Evolutionary conservation across 1,140 invertebrate genomes (phyloP), one percentile per base, ranked within the genome.

Genomic region (Liolophura sinensis): DNA sequence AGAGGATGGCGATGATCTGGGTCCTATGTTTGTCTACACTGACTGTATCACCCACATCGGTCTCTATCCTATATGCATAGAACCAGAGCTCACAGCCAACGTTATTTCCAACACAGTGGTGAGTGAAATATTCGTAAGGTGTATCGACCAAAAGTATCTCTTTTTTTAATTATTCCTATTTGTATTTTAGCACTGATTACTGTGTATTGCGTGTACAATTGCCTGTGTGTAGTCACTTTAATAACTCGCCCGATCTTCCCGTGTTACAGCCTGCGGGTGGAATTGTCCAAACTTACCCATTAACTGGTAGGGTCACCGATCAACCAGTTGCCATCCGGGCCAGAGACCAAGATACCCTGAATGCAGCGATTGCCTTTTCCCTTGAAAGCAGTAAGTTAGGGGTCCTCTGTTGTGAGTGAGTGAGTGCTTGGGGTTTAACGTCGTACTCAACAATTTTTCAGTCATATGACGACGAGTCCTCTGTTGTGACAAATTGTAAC

Each of bases 1-100:
- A 22, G 59, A 54, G 11, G 78, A 80, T 67, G 78, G 67, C 1
- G 76, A 80, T 71, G 77, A 80, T 61, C 60, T 73, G 55, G 60
- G 63, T 20, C 78, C 78, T 31, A 67, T 65, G 18, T 80, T 79
- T 69, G 57, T 66, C 7, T 75, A 77, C 55, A 1, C 57, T 12
- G 55, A 59, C 1, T 80, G 78, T 65, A 20, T 59, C 16, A 20
- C 4, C 1, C 15, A 51, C 5, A 24, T 51, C 27, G 60, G 55
- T 40, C 22, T 50, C 1, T 77, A 73, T 40, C 31, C 31, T 40
- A 40, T 40, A 15, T 67, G 65, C 15, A 16, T 78, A 20, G 54
- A 67, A 24, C 62, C 77, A 25, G 65, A 63, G 15, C 77, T 77
- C 52, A 57, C 61, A 16, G 52, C 65, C 16, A 56, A 22, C 22